Conservation (phyloP, 2,888 invertebrate genomes). For the Lissonota sp. region DNA sequence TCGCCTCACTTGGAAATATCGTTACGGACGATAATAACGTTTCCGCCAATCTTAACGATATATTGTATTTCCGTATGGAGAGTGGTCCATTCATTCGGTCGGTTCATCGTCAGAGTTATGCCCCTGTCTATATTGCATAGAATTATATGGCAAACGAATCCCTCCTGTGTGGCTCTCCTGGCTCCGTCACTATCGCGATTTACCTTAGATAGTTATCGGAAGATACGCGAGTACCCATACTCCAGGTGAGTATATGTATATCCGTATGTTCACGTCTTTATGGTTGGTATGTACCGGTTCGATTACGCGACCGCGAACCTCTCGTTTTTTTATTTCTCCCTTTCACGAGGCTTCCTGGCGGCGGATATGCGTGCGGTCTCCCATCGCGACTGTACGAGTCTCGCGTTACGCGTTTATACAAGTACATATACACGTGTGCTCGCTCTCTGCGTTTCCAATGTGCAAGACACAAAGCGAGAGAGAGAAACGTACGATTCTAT, state of each 20-base stretch:
- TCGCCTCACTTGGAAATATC: no score
- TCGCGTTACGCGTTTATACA: slow-evolving; percentile 59
- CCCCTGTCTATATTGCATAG: slow-evolving; percentile 30
- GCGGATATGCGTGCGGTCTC: slow-evolving; percentile 59
- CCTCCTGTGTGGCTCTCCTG: slow-evolving; percentile 42
- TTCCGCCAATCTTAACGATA: no score
- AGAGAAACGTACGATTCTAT: slow-evolving; percentile 45
- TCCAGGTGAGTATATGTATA: slow-evolving; percentile 6
- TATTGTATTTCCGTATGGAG: no score
- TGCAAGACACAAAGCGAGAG: background rate
- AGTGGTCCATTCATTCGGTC: no score
- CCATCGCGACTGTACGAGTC: slow-evolving; percentile 37
- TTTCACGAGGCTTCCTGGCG: slow-evolving; percentile 17
- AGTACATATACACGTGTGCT: background rate
- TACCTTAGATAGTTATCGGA: slow-evolving; percentile 75
- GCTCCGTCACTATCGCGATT: slow-evolving; percentile 73
- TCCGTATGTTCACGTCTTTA: slow-evolving; percentile 3
- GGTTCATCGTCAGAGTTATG: background rate
- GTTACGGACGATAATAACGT: no score
- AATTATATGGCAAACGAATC: slow-evolving; percentile 52
- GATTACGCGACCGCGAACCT: slow-evolving; percentile 57
- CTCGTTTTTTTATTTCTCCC: slow-evolving; percentile 12
- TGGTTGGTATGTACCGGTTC: slow-evolving; percentile 58
- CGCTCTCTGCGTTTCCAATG: no score
- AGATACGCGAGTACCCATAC: slow-evolving; percentile 56